These are phyloP conservation scores for Haliaeetus leucogaster DNA, from an alignment of 2,113 vertebrate genomes.

Conservation along the genomic window DNA sequence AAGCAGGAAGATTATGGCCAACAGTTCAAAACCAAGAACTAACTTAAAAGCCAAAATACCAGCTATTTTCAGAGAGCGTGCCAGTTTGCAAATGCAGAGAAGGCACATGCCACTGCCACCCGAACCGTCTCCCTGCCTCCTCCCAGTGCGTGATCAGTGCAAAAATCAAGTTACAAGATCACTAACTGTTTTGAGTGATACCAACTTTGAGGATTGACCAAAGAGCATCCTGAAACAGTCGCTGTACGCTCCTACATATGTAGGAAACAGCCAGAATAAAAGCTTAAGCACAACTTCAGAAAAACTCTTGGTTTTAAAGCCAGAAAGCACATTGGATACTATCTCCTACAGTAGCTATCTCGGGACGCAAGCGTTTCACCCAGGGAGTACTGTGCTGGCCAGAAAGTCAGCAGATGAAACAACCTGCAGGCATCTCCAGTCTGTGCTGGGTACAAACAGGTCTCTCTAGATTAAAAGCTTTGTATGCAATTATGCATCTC, in stretches of 20 bases:
- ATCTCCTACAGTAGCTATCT: neutral
- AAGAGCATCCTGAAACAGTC: neutral
- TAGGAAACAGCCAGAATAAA: neutral
- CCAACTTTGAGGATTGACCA: neutral
- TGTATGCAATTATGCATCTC: constrained; percentile 29
- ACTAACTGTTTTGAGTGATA: neutral
- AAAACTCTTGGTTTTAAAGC: neutral
- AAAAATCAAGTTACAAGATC: neutral
- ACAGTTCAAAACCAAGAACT: neutral
- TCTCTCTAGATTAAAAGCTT: constrained; percentile 9
- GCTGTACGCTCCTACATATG: neutral
- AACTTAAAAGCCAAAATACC: neutral
- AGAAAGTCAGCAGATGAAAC: neutral
- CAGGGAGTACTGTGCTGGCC: neutral
- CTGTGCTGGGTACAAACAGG: neutral
- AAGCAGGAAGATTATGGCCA: neutral
- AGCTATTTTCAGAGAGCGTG: neutral
- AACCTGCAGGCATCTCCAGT: neutral
- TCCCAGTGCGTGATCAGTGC: neutral
- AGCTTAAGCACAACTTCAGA: neutral
- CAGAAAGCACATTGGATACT: neutral
- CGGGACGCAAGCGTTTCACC: neutral
- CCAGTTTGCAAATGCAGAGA: neutral
- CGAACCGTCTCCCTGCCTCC: neutral
- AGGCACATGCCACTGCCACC: rapidly evolving